A percentile compares a stretch with the other conserved stretches of the same genome.
phyloP scores from a whole-genome alignment of 2,797 vertebrate species.

The Macrochelys suwanniensis region DNA sequence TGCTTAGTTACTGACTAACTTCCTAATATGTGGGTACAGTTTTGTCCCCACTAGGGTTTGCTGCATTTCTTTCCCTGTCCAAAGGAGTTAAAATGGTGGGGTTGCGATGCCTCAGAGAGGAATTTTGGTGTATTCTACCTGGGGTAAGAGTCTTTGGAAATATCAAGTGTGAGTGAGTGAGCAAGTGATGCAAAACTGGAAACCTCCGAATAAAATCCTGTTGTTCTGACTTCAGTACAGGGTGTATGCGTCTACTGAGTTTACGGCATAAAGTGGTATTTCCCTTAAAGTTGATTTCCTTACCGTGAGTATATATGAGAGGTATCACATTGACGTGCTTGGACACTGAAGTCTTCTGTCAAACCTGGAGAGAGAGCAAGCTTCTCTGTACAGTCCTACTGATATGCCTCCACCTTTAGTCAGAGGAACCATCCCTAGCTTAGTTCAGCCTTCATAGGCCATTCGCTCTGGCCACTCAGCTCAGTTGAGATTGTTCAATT shows the following conservation, averaged over 20 bases:
- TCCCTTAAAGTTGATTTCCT: not conserved
- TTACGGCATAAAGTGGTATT: not conserved
- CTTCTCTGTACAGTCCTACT: not conserved
- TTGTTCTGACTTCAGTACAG: not conserved
- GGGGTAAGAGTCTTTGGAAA: not conserved
- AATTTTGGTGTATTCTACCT: not conserved
- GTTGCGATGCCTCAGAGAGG: not conserved
- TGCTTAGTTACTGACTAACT: not conserved
- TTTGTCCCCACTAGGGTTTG: not conserved
- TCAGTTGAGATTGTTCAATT: not conserved
- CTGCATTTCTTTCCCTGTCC: not conserved
- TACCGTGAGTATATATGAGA: accelerated
- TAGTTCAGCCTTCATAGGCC: not conserved
- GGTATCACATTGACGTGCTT: not conserved
- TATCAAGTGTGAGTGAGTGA: accelerated
- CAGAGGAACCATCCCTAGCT: not conserved
- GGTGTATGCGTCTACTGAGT: not conserved
- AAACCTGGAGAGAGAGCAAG: not conserved
- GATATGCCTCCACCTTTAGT: not conserved
- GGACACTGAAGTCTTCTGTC: not conserved
- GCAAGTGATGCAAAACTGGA: not conserved
- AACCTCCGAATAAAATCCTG: not conserved
- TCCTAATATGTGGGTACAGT: not conserved
- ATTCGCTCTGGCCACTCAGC: not conserved
- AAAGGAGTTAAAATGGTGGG: not conserved